Evolutionary conservation across 2,113 vertebrate species (phyloP).

Genomic region (Colinus virginianus): DNA sequence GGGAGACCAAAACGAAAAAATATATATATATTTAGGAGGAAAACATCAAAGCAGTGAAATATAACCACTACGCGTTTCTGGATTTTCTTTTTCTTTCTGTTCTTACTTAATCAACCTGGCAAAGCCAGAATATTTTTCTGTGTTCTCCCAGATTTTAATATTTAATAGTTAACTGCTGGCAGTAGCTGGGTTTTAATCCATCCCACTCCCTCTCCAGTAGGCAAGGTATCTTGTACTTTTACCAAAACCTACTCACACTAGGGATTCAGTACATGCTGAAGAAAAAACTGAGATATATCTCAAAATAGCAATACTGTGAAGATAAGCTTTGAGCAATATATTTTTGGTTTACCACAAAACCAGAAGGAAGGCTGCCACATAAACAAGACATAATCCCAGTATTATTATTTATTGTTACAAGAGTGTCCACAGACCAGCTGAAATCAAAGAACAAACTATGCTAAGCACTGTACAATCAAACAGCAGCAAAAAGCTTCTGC

Average conservation of each 20-base stretch:
- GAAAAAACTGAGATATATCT: neutral
- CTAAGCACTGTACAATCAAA: neutral
- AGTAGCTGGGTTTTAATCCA: neutral
- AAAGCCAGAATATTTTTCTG: neutral
- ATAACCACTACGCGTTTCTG: accelerated
- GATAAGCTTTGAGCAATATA: neutral
- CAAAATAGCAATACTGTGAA: neutral
- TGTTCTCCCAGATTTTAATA: neutral
- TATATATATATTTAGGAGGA: neutral
- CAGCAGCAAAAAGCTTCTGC: neutral
- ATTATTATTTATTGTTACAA: neutral
- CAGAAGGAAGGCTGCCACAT: neutral
- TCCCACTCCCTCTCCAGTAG: neutral
- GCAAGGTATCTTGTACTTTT: neutral
- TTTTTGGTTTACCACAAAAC: neutral
- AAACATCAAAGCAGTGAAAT: neutral
- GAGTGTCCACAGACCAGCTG: neutral
- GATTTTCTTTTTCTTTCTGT: neutral
- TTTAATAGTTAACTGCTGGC: neutral
- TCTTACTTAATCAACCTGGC: neutral
- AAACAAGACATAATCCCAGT: neutral
- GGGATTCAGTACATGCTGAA: neutral
- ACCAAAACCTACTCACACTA: neutral
- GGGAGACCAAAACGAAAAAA: neutral
- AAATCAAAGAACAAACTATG: neutral